These are phyloP conservation scores for Poeciliopsis turrubarensis DNA, from an alignment of 2,113 vertebrate species.

Conservation along the genomic window DNA sequence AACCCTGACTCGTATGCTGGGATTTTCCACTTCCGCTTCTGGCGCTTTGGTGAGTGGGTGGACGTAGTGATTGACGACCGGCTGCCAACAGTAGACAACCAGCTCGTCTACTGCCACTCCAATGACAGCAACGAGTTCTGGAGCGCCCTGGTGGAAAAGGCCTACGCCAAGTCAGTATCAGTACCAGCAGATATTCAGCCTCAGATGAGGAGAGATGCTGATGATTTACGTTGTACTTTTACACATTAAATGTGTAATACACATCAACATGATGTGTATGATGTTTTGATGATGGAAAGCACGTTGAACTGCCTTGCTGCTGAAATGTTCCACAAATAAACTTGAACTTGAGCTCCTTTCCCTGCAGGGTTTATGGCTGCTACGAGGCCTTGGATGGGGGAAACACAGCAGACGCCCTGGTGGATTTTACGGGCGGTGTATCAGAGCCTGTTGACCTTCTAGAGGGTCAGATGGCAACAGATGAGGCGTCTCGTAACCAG, in stretches of 20 bases:
- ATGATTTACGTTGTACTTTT: not conserved
- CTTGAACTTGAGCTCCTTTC: not conserved
- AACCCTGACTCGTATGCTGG: conserved; percentile 86
- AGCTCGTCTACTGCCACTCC: conserved; percentile 98
- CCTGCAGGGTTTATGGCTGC: conserved; percentile 87
- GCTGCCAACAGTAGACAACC: conserved; percentile 90
- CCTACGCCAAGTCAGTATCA: conserved; percentile 92
- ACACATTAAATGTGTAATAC: not conserved
- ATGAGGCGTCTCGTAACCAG: conserved; percentile 86
- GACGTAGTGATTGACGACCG: conserved; percentile 96
- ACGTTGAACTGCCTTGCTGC: no score
- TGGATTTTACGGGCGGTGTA: conserved; percentile 95
- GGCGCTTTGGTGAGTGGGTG: conserved; percentile 95
- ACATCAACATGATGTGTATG: no score
- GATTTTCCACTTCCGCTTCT: conserved; percentile 98
- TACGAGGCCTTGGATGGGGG: conserved; percentile 96
- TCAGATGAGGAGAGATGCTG: not conserved
- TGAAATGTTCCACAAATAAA: no score
- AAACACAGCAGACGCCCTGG: conserved; percentile 94
- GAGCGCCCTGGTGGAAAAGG: conserved; percentile 98
- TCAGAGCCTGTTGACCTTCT: conserved; percentile 92
- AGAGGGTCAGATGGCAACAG: conserved; percentile 83
- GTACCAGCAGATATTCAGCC: not conserved
- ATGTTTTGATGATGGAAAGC: no score
- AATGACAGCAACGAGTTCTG: conserved; percentile 95